Evolutionary conservation across 92 coral and sea anemone species (phyloP), one percentile per base, ranked within the genome.

Genomic region (Muricea muricata): DNA sequence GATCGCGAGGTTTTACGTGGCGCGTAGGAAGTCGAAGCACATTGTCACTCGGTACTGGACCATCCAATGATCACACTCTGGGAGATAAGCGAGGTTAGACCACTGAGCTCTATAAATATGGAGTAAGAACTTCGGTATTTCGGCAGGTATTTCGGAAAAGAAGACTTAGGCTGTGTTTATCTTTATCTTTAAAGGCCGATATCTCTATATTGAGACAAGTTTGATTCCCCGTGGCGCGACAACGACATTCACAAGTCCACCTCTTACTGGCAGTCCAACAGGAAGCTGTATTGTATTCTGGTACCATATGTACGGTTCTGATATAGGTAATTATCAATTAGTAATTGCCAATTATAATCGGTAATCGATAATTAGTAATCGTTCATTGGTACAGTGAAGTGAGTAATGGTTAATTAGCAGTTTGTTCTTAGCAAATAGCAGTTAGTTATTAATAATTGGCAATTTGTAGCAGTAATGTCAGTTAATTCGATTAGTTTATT

Each of bases 271-370:
- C 21, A 88, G 93, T 30, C 89, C 78, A 65, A 78, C 92, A 55
- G 99, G 98, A 37, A 96, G 93, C 66, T 96, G 99, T 15, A 79
- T 96, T 20, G 90, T 89, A 61, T 96, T 96, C 82, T 96, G 99
- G 99, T 96, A 92, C 73, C 99, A 96, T 45, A 96, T 96, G 99
- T 92, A 92, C 81, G 99, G 99, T 18, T 86, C 85, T 65, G 91
- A 93, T 34, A 93, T 96, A 34, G 60, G 60, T 52, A 52, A 52
- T 13, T 52, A 52, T 4, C 8, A 1, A 52, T 5, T 12, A 1
- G 15, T 45, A 45, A 45, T 45, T 45, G 14, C 1, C 14, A 17
- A 37, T 37, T 37, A 37, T 37, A 37, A 4, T 37, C 9, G 9
- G 42, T 37, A 37, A 37, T 37, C 9, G 9, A 9, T 37, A 9